These are phyloP conservation scores for Cottoperca gobio DNA, from an alignment of 2,797 vertebrate species.

Conservation along the genomic window DNA sequence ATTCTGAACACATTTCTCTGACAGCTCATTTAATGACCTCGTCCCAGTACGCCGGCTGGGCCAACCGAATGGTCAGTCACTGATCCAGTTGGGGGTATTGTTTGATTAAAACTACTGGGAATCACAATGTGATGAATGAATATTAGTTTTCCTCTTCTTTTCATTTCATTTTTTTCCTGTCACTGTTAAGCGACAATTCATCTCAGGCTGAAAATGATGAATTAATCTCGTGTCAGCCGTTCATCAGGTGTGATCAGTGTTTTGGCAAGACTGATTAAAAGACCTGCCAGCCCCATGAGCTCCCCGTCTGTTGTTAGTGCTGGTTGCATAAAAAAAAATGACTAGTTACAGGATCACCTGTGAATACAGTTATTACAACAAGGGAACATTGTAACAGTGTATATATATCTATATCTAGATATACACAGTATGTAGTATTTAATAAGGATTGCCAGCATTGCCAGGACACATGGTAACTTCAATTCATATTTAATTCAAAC, in stretches of 20 bases:
- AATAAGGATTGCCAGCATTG: neutral
- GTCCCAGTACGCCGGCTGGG: neutral
- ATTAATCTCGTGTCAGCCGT: slow-evolving; percentile 40
- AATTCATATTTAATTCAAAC: slow-evolving; percentile 29
- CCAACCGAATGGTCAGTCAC: neutral
- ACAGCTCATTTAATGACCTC: neutral
- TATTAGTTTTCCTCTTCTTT: slow-evolving; percentile 15
- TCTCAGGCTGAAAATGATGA: slow-evolving; percentile 47
- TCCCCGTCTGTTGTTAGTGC: slow-evolving; percentile 37
- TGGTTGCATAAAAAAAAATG: slow-evolving; percentile 28
- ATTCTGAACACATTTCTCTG: neutral
- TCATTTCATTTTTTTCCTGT: slow-evolving; percentile 21
- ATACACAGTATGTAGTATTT: no score
- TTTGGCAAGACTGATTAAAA: slow-evolving; percentile 59
- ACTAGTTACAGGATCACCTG: slow-evolving; percentile 12
- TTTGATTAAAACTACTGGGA: slow-evolving; percentile 24
- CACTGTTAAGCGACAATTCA: slow-evolving; percentile 30
- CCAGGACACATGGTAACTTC: slow-evolving; percentile 4
- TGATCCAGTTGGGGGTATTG: slow-evolving; percentile 6
- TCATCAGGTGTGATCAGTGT: slow-evolving; percentile 60
- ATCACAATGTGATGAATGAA: slow-evolving; percentile 15
- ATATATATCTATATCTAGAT: no score
- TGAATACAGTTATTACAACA: slow-evolving; percentile 15
- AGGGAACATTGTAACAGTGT: neutral
- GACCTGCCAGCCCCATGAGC: slow-evolving; percentile 55